phyloP scores from a whole-genome alignment of 2,113 vertebrate genomes.

The Thoracochromis brauschi region DNA sequence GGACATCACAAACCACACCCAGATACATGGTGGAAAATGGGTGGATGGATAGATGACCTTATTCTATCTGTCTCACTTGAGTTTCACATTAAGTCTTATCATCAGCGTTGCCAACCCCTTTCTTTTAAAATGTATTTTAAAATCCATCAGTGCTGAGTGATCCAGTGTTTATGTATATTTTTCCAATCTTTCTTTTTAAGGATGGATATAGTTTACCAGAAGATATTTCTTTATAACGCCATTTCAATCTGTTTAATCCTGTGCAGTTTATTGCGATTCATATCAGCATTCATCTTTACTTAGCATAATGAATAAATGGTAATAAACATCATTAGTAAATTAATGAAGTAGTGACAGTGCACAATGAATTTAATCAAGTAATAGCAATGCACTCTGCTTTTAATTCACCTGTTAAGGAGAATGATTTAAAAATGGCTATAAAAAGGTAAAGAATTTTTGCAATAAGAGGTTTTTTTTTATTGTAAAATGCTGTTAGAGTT shows the following conservation, averaged over 20 bases:
- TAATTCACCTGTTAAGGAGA: background rate
- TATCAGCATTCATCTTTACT: background rate
- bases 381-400: background rate
- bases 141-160: background rate
- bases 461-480: background rate
- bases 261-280: background rate
- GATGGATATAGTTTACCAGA: background rate
- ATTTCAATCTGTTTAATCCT: background rate
- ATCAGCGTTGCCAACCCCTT: background rate
- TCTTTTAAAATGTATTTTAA: background rate
- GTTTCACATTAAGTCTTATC: background rate
- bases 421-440: background rate
- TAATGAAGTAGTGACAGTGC: background rate
- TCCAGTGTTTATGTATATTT: background rate
- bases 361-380: background rate
- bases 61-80: background rate
- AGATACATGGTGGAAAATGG: background rate
- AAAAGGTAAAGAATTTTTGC: background rate
- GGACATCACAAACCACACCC: background rate
- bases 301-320: background rate
- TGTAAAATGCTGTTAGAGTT: background rate
- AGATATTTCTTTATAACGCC: background rate
- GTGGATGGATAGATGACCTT: background rate
- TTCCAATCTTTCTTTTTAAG: background rate
- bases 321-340: background rate